Conservation (phyloP, 1,140 invertebrate genomes). For the Macrocentrus cingulum region DNA sequence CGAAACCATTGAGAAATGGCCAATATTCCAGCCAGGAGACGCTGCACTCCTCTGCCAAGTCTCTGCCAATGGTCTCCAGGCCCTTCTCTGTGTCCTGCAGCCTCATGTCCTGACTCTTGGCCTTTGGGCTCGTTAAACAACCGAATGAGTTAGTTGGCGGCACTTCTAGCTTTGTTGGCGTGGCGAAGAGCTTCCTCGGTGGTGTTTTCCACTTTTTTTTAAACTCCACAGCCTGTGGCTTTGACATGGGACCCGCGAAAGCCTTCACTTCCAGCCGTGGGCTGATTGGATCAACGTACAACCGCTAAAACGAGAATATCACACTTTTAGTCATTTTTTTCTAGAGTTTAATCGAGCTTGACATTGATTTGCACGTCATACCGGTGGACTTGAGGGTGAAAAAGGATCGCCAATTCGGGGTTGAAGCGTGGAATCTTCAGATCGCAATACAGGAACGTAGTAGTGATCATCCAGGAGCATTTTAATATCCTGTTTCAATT, state of each 20-base stretch:
- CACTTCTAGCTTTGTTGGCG: conserved; percentile 32
- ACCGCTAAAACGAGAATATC: conserved; percentile 59
- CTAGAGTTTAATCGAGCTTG: conserved; percentile 28
- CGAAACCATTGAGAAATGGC: conserved; percentile 80
- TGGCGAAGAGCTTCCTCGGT: conserved; percentile 55
- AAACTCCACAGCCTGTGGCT: conserved; percentile 71
- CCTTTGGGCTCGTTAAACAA: conserved; percentile 37
- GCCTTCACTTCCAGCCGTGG: conserved; percentile 74
- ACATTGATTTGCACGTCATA: conserved; percentile 41
- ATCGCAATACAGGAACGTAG: conserved; percentile 82
- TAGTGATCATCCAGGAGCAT: conserved; percentile 69
- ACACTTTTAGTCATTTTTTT: too few relatives aligned
- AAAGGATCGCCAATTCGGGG: conserved; percentile 76
- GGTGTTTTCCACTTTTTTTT: conserved; percentile 81
- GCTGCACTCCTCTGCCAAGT: conserved; percentile 73
- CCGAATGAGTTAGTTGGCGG: conserved; percentile 30
- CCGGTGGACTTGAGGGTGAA: conserved; percentile 67
- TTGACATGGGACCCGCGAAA: conserved; percentile 83
- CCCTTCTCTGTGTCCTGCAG: conserved; percentile 81
- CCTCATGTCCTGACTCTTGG: conserved; percentile 52
- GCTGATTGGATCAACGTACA: conserved; percentile 67
- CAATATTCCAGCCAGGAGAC: conserved; percentile 90
- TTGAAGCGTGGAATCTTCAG: conserved; percentile 70
- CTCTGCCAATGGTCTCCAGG: conserved; percentile 78
- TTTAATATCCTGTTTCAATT: conserved; percentile 61